A percentile compares a stretch with the other conserved stretches of the same genome.
phyloP scores from a whole-genome alignment of 2,113 vertebrate genomes.

The Propithecus coquereli region DNA sequence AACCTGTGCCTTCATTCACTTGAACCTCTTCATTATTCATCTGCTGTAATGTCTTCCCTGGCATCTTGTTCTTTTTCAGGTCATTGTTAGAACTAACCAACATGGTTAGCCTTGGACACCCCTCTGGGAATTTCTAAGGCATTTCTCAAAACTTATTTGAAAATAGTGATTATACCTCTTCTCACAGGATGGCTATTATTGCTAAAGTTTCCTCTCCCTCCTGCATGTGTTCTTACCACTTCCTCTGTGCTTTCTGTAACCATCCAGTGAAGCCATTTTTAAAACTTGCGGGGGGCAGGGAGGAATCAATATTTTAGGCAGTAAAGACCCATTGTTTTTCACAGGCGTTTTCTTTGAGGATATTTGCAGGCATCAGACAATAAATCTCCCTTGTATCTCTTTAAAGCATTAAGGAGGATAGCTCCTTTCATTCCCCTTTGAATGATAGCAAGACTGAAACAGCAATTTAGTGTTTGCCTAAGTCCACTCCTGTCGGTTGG shows the following conservation, averaged over 20 bases:
- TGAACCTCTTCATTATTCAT: constrained; percentile 34
- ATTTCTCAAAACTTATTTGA: not conserved
- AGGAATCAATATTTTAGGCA: constrained; percentile 47
- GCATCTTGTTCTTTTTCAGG: not conserved
- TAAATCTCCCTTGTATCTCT: constrained; percentile 34
- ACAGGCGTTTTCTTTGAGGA: constrained; percentile 47
- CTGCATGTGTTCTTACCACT: not conserved
- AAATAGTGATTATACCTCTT: constrained; percentile 16
- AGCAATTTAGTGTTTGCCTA: not conserved
- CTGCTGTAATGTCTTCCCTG: not conserved
- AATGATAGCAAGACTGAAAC: not conserved
- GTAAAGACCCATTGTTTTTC: constrained; percentile 56
- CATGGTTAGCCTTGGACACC: not conserved
- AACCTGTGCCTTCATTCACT: not conserved
- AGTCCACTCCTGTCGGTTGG: not conserved
- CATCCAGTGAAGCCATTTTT: constrained; percentile 35
- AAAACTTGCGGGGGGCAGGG: not conserved
- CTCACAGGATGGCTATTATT: not conserved
- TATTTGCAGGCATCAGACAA: constrained; percentile 25
- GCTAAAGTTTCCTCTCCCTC: not conserved
- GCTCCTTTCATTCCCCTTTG: not conserved
- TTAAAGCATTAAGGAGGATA: constrained; percentile 12
- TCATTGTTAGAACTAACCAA: not conserved
- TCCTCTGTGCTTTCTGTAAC: constrained; percentile 8
- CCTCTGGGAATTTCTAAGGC: not conserved